Conservation (phyloP, 2,797 vertebrate species). For the Arnoldichthys spilopterus region DNA sequence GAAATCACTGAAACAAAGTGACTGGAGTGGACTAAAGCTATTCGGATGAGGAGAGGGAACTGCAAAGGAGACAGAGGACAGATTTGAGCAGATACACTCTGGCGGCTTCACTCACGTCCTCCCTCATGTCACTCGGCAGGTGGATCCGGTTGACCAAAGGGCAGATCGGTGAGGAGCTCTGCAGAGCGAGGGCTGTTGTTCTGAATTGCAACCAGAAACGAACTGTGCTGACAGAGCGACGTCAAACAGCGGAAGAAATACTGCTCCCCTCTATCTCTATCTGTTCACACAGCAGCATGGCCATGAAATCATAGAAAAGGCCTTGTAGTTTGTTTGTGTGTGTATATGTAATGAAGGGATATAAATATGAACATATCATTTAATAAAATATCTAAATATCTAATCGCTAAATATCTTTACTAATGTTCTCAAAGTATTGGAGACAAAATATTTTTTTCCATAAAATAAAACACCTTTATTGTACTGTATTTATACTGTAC, state of each 20-base stretch:
- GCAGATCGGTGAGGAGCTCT: slow-evolving; percentile 43
- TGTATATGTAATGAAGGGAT: not conserved
- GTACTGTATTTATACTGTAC: too few relatives aligned
- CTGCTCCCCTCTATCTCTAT: slow-evolving; percentile 58
- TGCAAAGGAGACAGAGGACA: slow-evolving; percentile 3
- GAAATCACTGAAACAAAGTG: not conserved
- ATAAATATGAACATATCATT: too few relatives aligned
- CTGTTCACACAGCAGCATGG: slow-evolving; percentile 56
- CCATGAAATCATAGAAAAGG: slow-evolving; percentile 49
- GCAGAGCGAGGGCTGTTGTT: slow-evolving; percentile 71
- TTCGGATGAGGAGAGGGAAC: slow-evolving; percentile 11
- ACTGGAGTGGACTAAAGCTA: not conserved
- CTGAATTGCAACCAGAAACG: slow-evolving; percentile 66
- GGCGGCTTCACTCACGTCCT: not conserved
- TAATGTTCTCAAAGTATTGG: too few relatives aligned
- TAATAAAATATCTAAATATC: too few relatives aligned
- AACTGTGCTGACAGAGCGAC: slow-evolving; percentile 69
- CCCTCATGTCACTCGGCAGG: slow-evolving; percentile 71
- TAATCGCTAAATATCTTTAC: too few relatives aligned
- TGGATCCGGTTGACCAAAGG: slow-evolving; percentile 78
- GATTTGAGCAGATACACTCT: slow-evolving; percentile 27
- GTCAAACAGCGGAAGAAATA: slow-evolving; percentile 65
- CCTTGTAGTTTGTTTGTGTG: slow-evolving; percentile 22
- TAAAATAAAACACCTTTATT: too few relatives aligned
- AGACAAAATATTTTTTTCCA: too few relatives aligned